A percentile compares a stretch with the other conserved stretches of the same genome.
phyloP scores from a whole-genome alignment of 2,113 vertebrate genomes.

The Myxocyprinus asiaticus region DNA sequence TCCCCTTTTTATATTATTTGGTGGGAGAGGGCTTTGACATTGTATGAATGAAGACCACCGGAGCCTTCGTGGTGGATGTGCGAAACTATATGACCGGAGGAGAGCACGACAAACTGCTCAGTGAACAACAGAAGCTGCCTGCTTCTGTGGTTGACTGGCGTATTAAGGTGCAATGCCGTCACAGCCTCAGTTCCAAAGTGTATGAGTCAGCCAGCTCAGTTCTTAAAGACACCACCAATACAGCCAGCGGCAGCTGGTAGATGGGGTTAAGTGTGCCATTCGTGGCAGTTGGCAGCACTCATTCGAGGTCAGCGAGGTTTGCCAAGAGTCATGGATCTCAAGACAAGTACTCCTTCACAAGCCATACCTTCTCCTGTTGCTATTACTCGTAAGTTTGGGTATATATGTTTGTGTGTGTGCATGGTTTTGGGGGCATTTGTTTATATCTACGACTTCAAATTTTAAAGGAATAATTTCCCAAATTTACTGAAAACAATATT shows the following conservation, averaged over 20 bases:
- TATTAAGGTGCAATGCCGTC: conserved; percentile 39
- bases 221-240: conserved; percentile 10
- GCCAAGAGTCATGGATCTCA: conserved; percentile 23
- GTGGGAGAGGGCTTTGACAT: conserved; percentile 62
- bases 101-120: conserved; percentile 46
- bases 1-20: conserved; percentile 49
- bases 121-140: conserved; percentile 50
- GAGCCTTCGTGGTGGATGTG: conserved; percentile 55
- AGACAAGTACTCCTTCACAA: conserved; percentile 60
- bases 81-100: conserved; percentile 50
- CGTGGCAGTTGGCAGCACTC: conserved; percentile 42
- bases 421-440: no score
- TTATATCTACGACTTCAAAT: no score
- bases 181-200: conserved; percentile 3
- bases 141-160: conserved; percentile 41
- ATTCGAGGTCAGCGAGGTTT: conserved; percentile 41
- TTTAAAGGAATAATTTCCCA: no score
- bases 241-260: conserved; percentile 36
- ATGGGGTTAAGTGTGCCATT: conserved; percentile 41
- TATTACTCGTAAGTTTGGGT: conserved; percentile 59
- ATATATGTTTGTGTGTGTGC: no score
- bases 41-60: conserved; percentile 50
- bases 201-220: conserved; percentile 7
- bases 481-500: no score
- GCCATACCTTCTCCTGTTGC: conserved; percentile 48